Conservation (phyloP, 2,888 invertebrate genomes). For the Plagodis pulveraria region DNA sequence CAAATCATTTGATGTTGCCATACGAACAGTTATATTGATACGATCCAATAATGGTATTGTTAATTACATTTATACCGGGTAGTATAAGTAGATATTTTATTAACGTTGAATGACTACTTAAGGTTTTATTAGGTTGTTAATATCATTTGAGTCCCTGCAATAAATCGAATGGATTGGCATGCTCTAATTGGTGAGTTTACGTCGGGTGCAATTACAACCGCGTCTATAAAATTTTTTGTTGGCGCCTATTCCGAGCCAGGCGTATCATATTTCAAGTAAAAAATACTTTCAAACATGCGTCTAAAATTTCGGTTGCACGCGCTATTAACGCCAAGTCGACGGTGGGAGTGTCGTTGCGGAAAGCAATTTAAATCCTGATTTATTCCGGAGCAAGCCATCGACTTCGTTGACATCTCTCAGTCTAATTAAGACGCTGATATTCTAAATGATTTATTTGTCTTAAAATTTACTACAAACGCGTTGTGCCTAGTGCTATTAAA, state of each 20-base stretch:
- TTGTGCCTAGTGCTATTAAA: constrained; percentile 40
- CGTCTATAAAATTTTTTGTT: constrained; percentile 54
- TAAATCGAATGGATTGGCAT: constrained; percentile 53
- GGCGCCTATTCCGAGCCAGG: constrained; percentile 66
- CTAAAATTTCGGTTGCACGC: constrained; percentile 80
- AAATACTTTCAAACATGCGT: constrained; percentile 71
- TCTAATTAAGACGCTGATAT: constrained; percentile 76
- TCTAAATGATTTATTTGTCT: constrained; percentile 66
- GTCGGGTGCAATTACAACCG: constrained; percentile 56
- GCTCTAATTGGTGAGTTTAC: constrained; percentile 60
- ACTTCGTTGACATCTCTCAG: constrained; percentile 71
- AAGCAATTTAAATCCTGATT: constrained; percentile 81
- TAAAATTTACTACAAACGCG: constrained; percentile 48
- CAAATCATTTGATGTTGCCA: constrained; percentile 68
- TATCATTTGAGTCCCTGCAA: constrained; percentile 52
- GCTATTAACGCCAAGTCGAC: constrained; percentile 80
- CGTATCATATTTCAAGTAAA: constrained; percentile 68
- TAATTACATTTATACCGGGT: constrained; percentile 62
- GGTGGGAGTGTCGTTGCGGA: constrained; percentile 79
- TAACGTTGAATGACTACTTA: constrained; percentile 56
- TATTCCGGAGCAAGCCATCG: constrained; percentile 69
- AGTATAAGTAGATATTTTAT: constrained; percentile 53
- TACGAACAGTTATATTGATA: constrained; percentile 66
- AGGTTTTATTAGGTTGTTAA: constrained; percentile 48
- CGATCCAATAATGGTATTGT: constrained; percentile 64